phyloP scores from a whole-genome alignment of 2,113 vertebrate species.

The Noctilio leporinus region DNA sequence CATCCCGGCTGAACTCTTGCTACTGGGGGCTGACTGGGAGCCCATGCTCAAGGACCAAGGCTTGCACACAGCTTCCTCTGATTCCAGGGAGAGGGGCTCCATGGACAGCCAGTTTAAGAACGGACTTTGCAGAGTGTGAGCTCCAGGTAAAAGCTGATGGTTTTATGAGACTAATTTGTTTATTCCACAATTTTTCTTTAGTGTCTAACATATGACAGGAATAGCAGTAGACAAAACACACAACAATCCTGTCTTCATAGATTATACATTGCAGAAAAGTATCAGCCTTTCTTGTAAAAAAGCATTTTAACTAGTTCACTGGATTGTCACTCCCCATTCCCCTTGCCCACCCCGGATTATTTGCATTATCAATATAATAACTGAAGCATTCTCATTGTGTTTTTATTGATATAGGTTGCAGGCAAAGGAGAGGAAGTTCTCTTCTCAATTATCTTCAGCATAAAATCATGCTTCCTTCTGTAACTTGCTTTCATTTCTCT shows the following conservation, averaged over 20 bases:
- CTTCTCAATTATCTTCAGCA: background rate
- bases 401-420: background rate
- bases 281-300: background rate
- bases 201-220: background rate
- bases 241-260: background rate
- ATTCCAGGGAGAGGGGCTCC: background rate
- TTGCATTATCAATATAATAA: background rate
- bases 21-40: background rate
- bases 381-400: background rate
- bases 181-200: background rate
- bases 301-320: background rate
- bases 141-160: background rate
- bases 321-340: background rate
- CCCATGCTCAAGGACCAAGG: background rate
- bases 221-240: background rate
- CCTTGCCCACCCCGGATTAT: background rate
- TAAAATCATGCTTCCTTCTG: background rate
- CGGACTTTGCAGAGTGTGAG: background rate
- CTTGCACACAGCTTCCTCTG: background rate
- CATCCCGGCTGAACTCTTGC: too few relatives aligned
- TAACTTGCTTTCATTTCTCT: background rate
- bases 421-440: background rate
- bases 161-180: background rate
- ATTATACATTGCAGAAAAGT: background rate
- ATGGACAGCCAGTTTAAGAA: background rate